Evolutionary conservation across 2,797 vertebrate species (phyloP).

Genomic region (Cuniculus paca): DNA sequence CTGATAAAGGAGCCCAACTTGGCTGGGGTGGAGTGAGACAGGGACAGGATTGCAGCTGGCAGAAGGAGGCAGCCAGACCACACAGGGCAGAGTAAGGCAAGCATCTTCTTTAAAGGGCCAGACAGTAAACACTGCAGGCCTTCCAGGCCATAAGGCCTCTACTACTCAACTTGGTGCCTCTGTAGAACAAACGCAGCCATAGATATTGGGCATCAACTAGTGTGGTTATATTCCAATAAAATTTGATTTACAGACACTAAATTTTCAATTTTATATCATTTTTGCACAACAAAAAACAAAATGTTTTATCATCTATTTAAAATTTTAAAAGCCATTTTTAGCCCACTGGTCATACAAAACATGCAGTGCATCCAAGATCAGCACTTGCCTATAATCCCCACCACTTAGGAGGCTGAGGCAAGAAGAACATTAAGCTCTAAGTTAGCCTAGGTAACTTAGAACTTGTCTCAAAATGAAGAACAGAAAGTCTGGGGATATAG

Average conservation of each 20-base stretch:
- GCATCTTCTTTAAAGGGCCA: too few relatives aligned
- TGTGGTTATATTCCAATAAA: neutral
- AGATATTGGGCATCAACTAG: neutral
- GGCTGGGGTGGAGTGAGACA: neutral
- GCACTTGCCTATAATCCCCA: neutral
- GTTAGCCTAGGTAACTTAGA: neutral
- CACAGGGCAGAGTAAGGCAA: neutral
- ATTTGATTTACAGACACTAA: neutral
- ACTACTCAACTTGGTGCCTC: neutral
- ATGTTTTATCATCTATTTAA: neutral
- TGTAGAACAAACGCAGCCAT: neutral
- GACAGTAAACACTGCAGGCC: conserved; percentile 7
- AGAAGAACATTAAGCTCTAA: neutral
- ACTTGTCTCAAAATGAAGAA: too few relatives aligned
- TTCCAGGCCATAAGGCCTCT: neutral
- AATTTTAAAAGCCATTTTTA: conserved; percentile 12
- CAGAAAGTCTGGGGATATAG: too few relatives aligned
- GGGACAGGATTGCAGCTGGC: neutral
- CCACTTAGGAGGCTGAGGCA: neutral
- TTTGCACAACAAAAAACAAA: neutral
- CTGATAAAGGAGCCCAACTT: neutral
- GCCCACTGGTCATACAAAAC: neutral
- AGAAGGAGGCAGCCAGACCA: neutral
- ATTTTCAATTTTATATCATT: conserved; percentile 42
- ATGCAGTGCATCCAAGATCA: neutral